Evolutionary conservation across 2,888 invertebrate genomes (phyloP), one percentile per base, ranked within the genome.

Genomic region (Eupelmus urozonus): DNA sequence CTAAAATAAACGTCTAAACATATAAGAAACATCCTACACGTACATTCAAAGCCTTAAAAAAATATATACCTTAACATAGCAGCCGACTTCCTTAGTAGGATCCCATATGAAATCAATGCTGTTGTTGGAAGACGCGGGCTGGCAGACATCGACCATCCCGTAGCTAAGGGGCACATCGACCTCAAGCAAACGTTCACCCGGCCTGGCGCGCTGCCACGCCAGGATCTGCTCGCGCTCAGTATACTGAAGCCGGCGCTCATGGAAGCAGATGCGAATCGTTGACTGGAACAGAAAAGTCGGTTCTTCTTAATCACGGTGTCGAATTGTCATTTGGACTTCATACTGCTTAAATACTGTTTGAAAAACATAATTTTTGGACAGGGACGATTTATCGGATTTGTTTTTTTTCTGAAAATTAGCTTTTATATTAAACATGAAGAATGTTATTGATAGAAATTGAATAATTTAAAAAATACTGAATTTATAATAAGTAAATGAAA

Each of bases 191-290:
- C 97, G 92, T 90, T 98, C 98, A 4, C 97, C 96, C 1, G 97
- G 98, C 79, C 97, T 92, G 76, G 96, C 94, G 63, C 93, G 93
- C 89, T 96, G 96, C 98, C 98, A 98, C 85, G 95, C 94, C 5
- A 94, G 93, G 90, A 98, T 96, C 90, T 98, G 97, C 85, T 98
- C 98, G 75, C 95, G 93, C 90, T 98, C 98, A 92, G 96, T 97
- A 88, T 96, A 98, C 90, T 98, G 98, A 74, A 98, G 91, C 0
- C 98, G 94, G 66, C 98, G 94, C 90, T 98, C 98, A 90, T 98
- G 98, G 91, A 98, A 98, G 86, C 97, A 96, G 75, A 98, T 96
- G 84, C 97, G 95, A 82, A 98, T 95, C 16, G 97, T 93, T 82
- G 97, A 97, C 96, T 95, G 91, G 63, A 90, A 88, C 2, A 45